Conservation (phyloP, 2,113 vertebrate genomes). For the Ivindomyrus marchei region DNA sequence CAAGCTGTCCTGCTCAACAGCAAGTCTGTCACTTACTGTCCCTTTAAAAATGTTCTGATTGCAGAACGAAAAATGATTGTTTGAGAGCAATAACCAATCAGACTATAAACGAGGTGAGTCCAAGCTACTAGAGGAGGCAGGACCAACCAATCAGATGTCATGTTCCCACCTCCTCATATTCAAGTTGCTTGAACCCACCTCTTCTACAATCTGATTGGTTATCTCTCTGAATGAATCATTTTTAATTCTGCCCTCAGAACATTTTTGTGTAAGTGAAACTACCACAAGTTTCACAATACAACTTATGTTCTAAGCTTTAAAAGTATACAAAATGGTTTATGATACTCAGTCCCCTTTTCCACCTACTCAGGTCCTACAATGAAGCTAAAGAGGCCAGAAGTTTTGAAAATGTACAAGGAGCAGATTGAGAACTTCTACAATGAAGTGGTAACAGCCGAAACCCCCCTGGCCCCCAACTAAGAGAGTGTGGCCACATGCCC, state of each 20-base stretch:
- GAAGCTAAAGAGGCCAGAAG: constrained; percentile 74
- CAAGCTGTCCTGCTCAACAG: neutral
- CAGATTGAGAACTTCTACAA: constrained; percentile 72
- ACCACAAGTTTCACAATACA: neutral
- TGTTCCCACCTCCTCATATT: neutral
- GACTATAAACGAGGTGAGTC: neutral
- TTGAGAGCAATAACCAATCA: neutral
- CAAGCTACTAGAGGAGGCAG: neutral
- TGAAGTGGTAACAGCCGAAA: constrained; percentile 43
- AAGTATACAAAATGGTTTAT: neutral
- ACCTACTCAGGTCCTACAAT: constrained; percentile 71
- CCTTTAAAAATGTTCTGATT: neutral
- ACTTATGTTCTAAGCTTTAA: neutral
- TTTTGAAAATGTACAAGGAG: constrained; percentile 72
- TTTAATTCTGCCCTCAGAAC: neutral
- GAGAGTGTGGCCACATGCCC: neutral
- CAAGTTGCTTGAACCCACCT: neutral
- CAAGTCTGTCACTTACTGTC: neutral
- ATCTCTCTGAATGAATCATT: neutral
- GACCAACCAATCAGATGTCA: neutral
- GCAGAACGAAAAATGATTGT: neutral
- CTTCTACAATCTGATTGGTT: neutral
- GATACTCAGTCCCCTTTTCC: neutral
- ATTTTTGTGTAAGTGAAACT: neutral
- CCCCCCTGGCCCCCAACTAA: constrained; percentile 16